phyloP scores from a whole-genome alignment of 2,888 invertebrate species.

The Hypsopygia costalis region DNA sequence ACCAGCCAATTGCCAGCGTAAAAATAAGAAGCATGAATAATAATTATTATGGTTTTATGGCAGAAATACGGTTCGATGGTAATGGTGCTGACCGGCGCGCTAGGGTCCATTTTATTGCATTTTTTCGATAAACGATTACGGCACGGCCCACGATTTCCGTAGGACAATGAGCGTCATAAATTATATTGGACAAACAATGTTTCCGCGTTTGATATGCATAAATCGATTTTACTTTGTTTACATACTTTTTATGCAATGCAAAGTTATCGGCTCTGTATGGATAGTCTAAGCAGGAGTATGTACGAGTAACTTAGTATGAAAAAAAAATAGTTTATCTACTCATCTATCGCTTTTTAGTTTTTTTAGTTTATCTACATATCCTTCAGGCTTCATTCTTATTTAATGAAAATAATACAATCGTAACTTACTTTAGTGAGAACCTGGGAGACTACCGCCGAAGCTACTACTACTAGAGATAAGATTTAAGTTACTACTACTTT shows the following conservation, averaged over 20 bases:
- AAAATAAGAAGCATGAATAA: conserved; percentile 64
- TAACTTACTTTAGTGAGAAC: no score
- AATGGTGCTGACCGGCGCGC: conserved; percentile 51
- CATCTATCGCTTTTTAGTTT: no score
- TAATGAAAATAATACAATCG: no score
- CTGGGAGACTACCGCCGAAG: no score
- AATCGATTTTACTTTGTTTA: conserved; percentile 24
- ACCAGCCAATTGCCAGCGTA: conserved; percentile 55
- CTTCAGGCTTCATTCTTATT: no score
- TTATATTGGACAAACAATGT: conserved; percentile 63
- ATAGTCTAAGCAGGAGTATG: no score
- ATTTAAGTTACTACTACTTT: no score
- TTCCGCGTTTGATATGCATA: conserved; percentile 51
- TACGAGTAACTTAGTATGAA: no score
- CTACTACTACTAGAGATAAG: no score
- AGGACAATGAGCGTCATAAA: conserved; percentile 70
- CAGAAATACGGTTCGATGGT: conserved; percentile 59
- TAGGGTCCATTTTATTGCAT: conserved; percentile 37
- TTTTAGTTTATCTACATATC: no score
- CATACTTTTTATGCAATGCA: not conserved
- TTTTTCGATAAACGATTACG: conserved; percentile 70
- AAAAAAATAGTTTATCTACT: no score
- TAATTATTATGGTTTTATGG: conserved; percentile 57
- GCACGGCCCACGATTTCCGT: conserved; percentile 69
- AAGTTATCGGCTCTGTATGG: no score